Conservation (phyloP, 2,113 vertebrate genomes). For the Entomyzon cyanotis region DNA sequence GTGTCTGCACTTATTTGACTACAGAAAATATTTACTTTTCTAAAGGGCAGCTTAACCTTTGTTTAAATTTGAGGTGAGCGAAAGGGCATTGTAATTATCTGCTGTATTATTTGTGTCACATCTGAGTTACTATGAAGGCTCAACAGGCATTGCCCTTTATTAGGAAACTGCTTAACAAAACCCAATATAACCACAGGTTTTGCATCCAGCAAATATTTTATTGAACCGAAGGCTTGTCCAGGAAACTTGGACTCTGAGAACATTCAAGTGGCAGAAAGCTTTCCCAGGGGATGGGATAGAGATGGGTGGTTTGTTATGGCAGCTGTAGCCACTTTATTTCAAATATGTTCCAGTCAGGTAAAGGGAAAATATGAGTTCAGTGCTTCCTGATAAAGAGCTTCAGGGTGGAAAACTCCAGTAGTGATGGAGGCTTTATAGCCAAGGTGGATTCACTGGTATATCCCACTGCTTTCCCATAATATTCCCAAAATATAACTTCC, state of each 20-base stretch:
- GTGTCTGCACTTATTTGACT: conserved; percentile 76
- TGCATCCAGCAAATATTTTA: conserved; percentile 67
- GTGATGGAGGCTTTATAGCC: neutral
- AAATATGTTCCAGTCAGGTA: conserved; percentile 20
- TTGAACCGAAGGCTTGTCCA: conserved; percentile 58
- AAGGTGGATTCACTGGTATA: neutral
- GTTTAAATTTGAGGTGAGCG: conserved; percentile 79
- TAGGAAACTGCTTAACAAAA: conserved; percentile 65
- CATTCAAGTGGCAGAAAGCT: conserved; percentile 43
- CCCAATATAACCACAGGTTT: conserved; percentile 56
- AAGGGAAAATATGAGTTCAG: neutral
- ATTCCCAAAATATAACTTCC: neutral
- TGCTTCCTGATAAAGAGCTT: conserved; percentile 16
- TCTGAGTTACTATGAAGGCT: conserved; percentile 74
- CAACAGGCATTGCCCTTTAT: conserved; percentile 74
- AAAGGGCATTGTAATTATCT: conserved; percentile 81
- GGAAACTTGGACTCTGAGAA: conserved; percentile 60
- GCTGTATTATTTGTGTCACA: conserved; percentile 80
- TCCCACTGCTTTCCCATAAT: neutral
- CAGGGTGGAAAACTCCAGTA: neutral
- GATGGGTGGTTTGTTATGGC: conserved; percentile 7
- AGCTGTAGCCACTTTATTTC: conserved; percentile 40
- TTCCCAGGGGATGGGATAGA: conserved; percentile 31
- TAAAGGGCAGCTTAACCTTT: conserved; percentile 83
- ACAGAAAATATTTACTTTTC: conserved; percentile 79